These are phyloP conservation scores for Chloroceryle aenea DNA, from an alignment of 2,113 vertebrate genomes.

Conservation along the genomic window DNA sequence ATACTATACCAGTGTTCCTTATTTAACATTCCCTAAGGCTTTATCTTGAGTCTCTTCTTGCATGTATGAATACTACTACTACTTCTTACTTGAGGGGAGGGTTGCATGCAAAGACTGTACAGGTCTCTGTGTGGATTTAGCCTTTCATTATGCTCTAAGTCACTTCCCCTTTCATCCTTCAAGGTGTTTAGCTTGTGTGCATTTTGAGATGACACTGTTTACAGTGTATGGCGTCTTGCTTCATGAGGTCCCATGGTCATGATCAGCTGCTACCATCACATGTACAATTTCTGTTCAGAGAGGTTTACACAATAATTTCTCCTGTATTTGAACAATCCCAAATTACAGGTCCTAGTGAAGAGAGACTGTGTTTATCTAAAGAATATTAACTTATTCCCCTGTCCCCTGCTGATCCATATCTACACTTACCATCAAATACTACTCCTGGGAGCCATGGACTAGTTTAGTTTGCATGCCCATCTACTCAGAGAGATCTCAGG, in stretches of 20 bases:
- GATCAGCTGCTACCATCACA: background rate
- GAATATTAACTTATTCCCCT: background rate
- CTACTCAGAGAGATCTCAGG: background rate
- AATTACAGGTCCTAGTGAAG: background rate
- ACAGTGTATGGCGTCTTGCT: background rate
- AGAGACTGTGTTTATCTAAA: background rate
- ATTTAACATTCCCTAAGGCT: background rate
- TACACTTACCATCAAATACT: background rate
- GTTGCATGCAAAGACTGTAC: background rate
- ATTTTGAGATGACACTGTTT: background rate
- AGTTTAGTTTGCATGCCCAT: background rate
- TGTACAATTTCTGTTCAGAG: background rate
- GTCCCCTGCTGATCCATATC: background rate
- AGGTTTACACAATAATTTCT: background rate
- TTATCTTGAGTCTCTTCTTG: background rate
- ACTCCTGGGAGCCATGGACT: background rate
- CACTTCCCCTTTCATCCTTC: background rate
- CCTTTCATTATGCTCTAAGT: background rate
- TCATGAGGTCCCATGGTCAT: background rate
- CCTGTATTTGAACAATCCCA: background rate
- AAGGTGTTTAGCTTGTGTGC: background rate
- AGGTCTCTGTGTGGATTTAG: background rate
- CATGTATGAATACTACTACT: background rate
- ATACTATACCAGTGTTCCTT: background rate
- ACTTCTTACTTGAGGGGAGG: background rate